Evolutionary conservation across 2,888 invertebrate species (phyloP).

Genomic region (Metellina segmentata): DNA sequence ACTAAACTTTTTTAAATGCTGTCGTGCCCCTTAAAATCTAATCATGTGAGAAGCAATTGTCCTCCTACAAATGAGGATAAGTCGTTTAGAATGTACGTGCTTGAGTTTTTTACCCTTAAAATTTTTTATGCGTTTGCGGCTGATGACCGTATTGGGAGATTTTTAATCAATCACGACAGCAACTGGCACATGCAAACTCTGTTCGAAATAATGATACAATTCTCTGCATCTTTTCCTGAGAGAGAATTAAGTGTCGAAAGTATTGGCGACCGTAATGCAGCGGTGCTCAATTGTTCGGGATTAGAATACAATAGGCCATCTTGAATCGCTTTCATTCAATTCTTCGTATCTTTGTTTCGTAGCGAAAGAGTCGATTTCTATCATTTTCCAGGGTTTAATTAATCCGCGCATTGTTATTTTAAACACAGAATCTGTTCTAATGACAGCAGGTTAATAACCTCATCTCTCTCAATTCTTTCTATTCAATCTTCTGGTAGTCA

Average conservation of each 20-base stretch:
- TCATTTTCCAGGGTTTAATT: constrained; percentile 32
- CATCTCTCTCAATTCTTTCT: neutral
- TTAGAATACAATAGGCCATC: constrained; percentile 43
- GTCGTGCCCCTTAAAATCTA: no score
- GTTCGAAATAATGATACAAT: neutral
- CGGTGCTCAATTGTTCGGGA: neutral
- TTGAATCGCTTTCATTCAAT: neutral
- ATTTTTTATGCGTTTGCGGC: no score
- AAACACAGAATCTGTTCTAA: constrained; percentile 7
- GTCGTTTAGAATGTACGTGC: no score
- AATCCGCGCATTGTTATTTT: constrained; percentile 29
- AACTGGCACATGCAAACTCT: neutral
- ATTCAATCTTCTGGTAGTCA: neutral
- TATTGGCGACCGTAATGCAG: neutral
- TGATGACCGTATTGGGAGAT: no score
- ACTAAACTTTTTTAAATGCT: no score
- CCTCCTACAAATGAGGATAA: no score
- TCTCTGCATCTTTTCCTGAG: neutral
- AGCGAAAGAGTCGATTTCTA: constrained; percentile 29
- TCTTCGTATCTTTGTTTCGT: neutral
- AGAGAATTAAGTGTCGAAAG: neutral
- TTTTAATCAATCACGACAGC: no score
- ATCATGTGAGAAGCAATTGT: no score
- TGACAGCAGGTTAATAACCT: constrained; percentile 28
- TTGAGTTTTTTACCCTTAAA: no score